Base-by-base conservation (phyloP, 2,888 invertebrate species). In the Calameuta pallipes region DNA sequence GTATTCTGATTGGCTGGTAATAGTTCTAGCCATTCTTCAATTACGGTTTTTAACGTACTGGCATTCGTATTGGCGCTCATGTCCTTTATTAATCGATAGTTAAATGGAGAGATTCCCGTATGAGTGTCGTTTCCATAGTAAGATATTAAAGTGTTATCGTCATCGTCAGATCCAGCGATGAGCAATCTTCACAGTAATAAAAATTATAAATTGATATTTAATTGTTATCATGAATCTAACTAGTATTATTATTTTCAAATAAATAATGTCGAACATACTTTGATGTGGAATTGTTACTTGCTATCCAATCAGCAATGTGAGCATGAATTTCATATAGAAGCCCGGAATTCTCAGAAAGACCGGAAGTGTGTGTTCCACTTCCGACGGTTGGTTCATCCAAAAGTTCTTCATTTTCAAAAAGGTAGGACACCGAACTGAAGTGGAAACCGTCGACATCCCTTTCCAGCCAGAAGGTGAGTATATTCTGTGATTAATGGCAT, bases 81-180 rank as follows among this genome's bases (percentile, higher is more conserved):
- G 37, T 81, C 80, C 11, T 78, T 83, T n/a, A 90, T 85, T n/a
- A 91, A 86, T 56, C 80, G 84, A 79, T 86, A 85, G 85, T 90
- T 91, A 33, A 89, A 85, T 1, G 90, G 89, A 13, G 83, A 76
- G 35, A 89, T 81, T 4, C 86, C 85, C 41, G 82, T 73, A 70
- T 84, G 81, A 1, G 88, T 85, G n/a, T 75, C 79, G 77, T 88
- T 87, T 23, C 89, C 90, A 80, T 91, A 91, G 78, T 90, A 90
- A 4, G 83, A 78, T 76, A 89, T 80, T 75, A 89, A 75, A 15
- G 84, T 82, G 9, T 84, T 79, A 41, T 86, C 82, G 13, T 84
- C 78, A 41, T 87, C 87, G 36, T 87, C 83, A 41, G 87, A 83
- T 80, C 89, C 90, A 6, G 85, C 85, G 33, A 91, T 82, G 74